Evolutionary conservation across 2,888 invertebrate species (phyloP), one percentile per base, ranked within the genome.

Genomic region (Spilosoma lubricipeda): DNA sequence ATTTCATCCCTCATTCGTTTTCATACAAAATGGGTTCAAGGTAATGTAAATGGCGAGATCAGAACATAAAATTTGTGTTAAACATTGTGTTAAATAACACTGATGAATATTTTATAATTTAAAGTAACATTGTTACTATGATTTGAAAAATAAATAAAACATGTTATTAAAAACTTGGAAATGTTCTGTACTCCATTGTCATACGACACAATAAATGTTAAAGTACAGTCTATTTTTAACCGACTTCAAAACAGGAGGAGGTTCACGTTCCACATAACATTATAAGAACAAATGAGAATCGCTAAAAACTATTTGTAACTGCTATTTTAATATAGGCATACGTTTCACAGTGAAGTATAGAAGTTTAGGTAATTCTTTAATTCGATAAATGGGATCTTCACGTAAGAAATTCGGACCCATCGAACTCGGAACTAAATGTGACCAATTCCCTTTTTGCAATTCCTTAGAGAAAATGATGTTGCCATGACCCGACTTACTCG

Each of bases 391-490:
- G 33, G 18, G 11, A 68, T 63, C 18, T 18, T 27, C 33, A 67
- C 13, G 30, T 3, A 71, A 74, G 65, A 56, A 42, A 36, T 52
- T 30, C 11, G 45, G 33, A 45, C 48, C 42, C 56, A 64, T 71
- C 48, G 13, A 39, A 63, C 56, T 68, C 33, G 30, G 68, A 71
- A 66, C 72, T 70, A 63, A 68, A 72, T 70, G 33, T 48, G 70
- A 66, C 18, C 33, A 9, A 52, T 70, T 56, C 63, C 80, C 81
- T 72, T 77, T 82, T 85, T 80, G 77, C 77, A 81, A 78, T 82
- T 82, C 78, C 75, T 76, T 78, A 77, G 76, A 72, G 75, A 73
- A 81, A 80, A 80, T 79, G 66, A 69, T 71, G 75, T 76, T 77
- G 72, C 77, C 73, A 75, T 76, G 73, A 74, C 67, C 73, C 48